A percentile compares a stretch with the other conserved stretches of the same genome.
Evolutionary conservation across 1,140 invertebrate species (phyloP).

Genomic region (Lepidurus couesii): DNA sequence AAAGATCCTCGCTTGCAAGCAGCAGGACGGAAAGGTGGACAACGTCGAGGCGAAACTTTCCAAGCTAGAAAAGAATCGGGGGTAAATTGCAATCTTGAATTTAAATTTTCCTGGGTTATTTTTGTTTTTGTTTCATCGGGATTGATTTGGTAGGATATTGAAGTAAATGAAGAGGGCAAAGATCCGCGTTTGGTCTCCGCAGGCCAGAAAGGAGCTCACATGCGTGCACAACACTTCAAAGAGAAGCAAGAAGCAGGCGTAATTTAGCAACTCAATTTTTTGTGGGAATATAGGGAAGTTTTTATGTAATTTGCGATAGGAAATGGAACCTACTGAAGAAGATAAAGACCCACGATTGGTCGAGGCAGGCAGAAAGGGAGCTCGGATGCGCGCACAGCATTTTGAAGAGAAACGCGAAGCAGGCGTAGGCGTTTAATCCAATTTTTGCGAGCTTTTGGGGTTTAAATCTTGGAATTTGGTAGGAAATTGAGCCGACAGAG

Average conservation of each 20-base stretch:
- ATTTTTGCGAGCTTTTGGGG: not conserved
- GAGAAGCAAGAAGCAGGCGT: slow-evolving; percentile 27
- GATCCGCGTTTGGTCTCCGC: slow-evolving; percentile 26
- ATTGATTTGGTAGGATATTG: slow-evolving; percentile 17
- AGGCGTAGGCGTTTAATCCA: not conserved
- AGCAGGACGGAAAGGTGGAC: slow-evolving; percentile 20
- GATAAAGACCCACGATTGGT: slow-evolving; percentile 17
- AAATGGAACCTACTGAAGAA: slow-evolving; percentile 28
- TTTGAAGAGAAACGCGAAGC: slow-evolving; percentile 22
- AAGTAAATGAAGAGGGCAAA: slow-evolving; percentile 26
- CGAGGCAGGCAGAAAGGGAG: slow-evolving; percentile 5
- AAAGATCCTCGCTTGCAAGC: slow-evolving; percentile 30
- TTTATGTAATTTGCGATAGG: not conserved
- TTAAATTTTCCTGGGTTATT: not conserved
- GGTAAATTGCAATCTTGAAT: not conserved
- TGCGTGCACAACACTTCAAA: slow-evolving; percentile 28
- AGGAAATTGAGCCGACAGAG: slow-evolving; percentile 28
- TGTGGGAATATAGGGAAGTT: not conserved
- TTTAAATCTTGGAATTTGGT: not conserved
- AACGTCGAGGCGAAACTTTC: slow-evolving; percentile 22
- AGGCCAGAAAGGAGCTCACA: slow-evolving; percentile 29
- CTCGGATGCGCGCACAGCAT: slow-evolving; percentile 9
- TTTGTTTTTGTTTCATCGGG: not conserved
- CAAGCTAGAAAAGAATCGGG: not conserved
- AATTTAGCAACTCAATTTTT: not conserved